phyloP scores from a whole-genome alignment of 2,113 vertebrate genomes.

The Indri indri region DNA sequence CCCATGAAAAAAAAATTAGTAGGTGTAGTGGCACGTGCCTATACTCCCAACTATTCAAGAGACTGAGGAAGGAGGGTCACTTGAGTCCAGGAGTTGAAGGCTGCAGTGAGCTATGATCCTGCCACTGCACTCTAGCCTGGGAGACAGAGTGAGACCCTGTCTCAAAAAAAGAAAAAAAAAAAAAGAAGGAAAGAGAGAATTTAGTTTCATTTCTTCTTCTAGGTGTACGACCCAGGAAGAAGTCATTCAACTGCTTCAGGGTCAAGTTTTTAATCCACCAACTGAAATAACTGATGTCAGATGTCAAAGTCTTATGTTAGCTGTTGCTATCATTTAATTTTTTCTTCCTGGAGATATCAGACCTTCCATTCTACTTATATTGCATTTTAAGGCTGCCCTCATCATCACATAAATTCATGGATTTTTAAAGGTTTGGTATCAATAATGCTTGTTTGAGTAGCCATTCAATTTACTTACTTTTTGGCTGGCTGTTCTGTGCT shows the following conservation, averaged over 20 bases:
- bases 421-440: neutral
- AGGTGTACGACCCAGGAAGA: neutral
- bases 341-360: neutral
- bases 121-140: too few species aligned
- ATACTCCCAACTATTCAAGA: too few species aligned
- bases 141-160: too few species aligned
- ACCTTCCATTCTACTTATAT: neutral
- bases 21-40: too few species aligned
- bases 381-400: neutral
- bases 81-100: too few species aligned
- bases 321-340: neutral
- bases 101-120: too few species aligned
- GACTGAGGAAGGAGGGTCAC: too few species aligned
- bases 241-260: neutral
- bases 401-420: neutral
- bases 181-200: neutral
- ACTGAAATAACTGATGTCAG: neutral
- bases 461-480: neutral
- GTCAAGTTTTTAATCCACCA: neutral
- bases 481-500: neutral
- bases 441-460: slow-evolving; percentile 2
- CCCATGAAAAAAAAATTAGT: too few species aligned
- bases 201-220: neutral
- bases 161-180: too few species aligned
- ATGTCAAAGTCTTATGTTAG: neutral